Conservation (phyloP, 1,140 invertebrate species). For the Ceratina australensis region DNA sequence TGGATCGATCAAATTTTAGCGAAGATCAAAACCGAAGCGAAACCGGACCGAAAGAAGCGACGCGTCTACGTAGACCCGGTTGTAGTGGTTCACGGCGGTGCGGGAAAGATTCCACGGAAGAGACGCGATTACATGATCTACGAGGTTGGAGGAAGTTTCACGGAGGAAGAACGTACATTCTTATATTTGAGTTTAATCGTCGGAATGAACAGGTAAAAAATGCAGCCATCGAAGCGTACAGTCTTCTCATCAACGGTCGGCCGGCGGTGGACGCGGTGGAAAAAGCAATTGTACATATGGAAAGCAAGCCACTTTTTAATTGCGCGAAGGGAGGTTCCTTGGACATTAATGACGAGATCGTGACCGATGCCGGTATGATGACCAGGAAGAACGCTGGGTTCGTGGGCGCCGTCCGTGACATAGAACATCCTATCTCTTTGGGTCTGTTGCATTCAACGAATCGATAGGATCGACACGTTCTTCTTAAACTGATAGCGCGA, state of each 20-base stretch:
- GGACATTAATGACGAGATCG: conserved; percentile 40
- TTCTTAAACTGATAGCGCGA: too few relatives aligned
- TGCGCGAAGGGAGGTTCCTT: conserved; percentile 46
- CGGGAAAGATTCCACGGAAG: conserved; percentile 49
- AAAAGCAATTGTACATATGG: conserved; percentile 56
- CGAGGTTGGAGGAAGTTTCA: conserved; percentile 35
- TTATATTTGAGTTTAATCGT: neutral
- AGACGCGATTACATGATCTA: conserved; percentile 43
- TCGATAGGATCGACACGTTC: neutral
- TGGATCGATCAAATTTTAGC: conserved; percentile 52
- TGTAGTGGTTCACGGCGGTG: conserved; percentile 60
- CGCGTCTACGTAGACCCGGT: conserved; percentile 37
- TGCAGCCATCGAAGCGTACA: conserved; percentile 50
- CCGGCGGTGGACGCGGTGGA: conserved; percentile 49
- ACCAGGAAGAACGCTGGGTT: conserved; percentile 44
- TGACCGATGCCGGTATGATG: conserved; percentile 53
- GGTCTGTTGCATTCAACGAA: conserved; percentile 35
- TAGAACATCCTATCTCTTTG: conserved; percentile 59
- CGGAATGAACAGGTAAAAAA: conserved; percentile 51
- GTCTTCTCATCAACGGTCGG: conserved; percentile 45
- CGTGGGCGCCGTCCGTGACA: conserved; percentile 47
- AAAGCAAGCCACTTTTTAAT: conserved; percentile 50
- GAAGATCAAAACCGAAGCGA: conserved; percentile 17
- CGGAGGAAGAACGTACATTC: neutral
- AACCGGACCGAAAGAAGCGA: conserved; percentile 13